A percentile compares a stretch with the other conserved stretches of the same genome.
Conservation (phyloP, 2,797 vertebrate species). For the Cirrhinus molitorella region DNA sequence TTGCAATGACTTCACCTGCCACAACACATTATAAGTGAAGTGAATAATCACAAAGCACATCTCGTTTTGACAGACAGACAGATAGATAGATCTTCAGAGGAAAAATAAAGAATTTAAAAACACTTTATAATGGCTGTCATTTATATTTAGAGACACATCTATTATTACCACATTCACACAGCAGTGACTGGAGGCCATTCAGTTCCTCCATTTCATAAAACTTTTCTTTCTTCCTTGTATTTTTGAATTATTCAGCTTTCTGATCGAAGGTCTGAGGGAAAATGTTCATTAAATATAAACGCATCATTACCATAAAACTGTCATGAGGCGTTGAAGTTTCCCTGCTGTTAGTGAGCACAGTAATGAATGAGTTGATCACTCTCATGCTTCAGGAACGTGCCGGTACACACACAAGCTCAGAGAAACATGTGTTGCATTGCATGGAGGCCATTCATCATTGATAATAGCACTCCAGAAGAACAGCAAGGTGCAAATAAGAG, state of each 20-base stretch:
- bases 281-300: slow-evolving; percentile 50
- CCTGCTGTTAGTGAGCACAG: slow-evolving; percentile 15
- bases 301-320: slow-evolving; percentile 27
- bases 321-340: slow-evolving; percentile 20
- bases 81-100: too few species aligned
- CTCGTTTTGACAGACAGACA: background rate
- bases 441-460: slow-evolving; percentile 7
- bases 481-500: background rate
- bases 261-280: background rate
- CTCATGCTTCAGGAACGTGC: background rate
- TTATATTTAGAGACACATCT: background rate
- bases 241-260: slow-evolving; percentile 47
- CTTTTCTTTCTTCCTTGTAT: slow-evolving; percentile 13
- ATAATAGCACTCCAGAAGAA: slow-evolving; percentile 6
- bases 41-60: slow-evolving; percentile 10
- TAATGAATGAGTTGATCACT: slow-evolving; percentile 37
- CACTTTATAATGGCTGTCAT: background rate
- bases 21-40: background rate
- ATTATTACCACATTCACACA: background rate
- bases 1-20: background rate
- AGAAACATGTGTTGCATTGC: background rate
- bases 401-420: background rate
- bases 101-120: background rate
- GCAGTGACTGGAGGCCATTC: background rate
- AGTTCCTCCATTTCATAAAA: background rate